Percentiles rank a stretch among this genome's conserved stretches.
These are phyloP conservation scores for Gymnorhina tibicen DNA, from an alignment of 2,113 vertebrate species.

Conservation along the genomic window DNA sequence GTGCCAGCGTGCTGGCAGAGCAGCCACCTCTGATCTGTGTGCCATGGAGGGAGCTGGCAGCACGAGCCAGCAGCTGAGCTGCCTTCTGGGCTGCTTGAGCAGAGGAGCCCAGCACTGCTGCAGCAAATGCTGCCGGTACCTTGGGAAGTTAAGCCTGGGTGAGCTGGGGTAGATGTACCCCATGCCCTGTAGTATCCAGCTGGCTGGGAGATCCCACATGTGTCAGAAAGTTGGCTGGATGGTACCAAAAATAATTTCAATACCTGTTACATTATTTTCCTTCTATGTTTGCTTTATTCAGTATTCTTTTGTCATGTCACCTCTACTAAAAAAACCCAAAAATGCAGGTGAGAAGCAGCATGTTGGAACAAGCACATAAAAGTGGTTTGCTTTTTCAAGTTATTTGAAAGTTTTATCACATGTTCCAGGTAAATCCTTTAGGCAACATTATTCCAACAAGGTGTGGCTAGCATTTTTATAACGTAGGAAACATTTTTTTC, in stretches of 20 bases:
- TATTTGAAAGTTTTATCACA: background rate
- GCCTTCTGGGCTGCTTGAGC: background rate
- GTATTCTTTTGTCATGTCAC: background rate
- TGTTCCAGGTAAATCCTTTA: background rate
- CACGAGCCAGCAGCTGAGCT: rapidly evolving
- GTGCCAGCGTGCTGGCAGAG: background rate
- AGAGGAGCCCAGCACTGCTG: background rate
- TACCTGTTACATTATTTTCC: background rate
- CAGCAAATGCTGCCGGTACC: background rate
- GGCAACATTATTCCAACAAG: background rate
- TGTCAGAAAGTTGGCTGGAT: background rate
- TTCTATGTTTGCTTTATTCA: background rate
- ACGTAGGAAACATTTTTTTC: background rate
- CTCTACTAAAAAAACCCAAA: background rate
- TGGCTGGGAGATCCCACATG: background rate
- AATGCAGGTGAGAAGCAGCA: background rate
- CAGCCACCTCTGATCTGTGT: rapidly evolving
- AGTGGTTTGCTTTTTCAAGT: background rate
- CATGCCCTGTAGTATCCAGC: background rate
- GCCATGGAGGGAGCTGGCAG: background rate
- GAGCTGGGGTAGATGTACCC: background rate
- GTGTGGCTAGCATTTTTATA: background rate
- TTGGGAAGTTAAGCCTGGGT: background rate
- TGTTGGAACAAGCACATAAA: background rate
- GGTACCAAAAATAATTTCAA: background rate